A percentile compares a stretch with the other conserved stretches of the same genome.
phyloP scores from a whole-genome alignment of 2,113 vertebrate genomes.

The Sapajus apella region DNA sequence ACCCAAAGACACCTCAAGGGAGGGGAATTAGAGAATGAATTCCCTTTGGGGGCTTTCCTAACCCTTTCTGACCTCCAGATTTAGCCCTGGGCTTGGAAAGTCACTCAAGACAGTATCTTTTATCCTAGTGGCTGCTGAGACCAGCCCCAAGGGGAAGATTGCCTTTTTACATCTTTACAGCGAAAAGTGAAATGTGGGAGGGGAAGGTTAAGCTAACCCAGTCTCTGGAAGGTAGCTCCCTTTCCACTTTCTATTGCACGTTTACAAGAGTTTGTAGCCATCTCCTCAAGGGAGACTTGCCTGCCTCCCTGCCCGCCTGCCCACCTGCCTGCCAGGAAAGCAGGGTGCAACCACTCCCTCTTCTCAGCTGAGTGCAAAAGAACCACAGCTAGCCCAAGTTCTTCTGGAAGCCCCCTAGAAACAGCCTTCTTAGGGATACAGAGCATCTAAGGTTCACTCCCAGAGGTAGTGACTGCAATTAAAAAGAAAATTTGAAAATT shows the following conservation, averaged over 20 bases:
- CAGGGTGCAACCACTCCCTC: background rate
- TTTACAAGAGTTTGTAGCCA: background rate
- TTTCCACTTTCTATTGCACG: too few species aligned
- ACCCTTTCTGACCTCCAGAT: background rate
- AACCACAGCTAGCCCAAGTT: rapidly evolving
- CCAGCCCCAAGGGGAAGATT: background rate
- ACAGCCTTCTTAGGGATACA: background rate
- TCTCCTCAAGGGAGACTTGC: background rate
- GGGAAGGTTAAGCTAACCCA: rapidly evolving
- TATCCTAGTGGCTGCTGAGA: background rate
- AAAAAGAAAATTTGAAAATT: too few species aligned
- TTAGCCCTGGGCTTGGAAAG: background rate
- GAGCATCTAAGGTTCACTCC: background rate
- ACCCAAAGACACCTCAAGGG: background rate
- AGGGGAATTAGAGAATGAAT: background rate
- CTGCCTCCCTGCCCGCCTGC: background rate
- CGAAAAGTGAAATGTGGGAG: background rate
- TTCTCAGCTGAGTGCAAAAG: background rate
- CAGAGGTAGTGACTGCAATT: background rate
- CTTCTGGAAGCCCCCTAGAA: background rate
- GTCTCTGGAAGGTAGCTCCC: background rate
- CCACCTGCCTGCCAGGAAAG: background rate
- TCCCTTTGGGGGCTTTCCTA: background rate
- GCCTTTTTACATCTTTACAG: background rate
- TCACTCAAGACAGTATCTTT: background rate